A percentile compares a stretch with the other conserved stretches of the same genome.
Conservation (phyloP, 2,888 invertebrate genomes). For the Oxystoma pomonae region DNA sequence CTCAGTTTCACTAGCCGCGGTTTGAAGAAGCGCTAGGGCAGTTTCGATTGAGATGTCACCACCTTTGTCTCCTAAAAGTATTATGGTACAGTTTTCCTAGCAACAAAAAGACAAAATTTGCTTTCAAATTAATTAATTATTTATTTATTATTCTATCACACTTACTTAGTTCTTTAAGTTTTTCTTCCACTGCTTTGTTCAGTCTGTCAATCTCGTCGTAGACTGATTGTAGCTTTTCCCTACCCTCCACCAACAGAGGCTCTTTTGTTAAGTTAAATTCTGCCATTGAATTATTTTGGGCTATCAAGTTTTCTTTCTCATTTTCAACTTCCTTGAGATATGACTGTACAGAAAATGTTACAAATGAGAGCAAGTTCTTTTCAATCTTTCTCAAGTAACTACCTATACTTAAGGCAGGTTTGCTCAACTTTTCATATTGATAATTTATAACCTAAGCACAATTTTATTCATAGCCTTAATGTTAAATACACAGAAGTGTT, state of each 20-base stretch:
- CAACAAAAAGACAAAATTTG: too few relatives aligned
- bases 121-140: not conserved
- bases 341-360: conserved; percentile 35
- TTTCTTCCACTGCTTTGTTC: conserved; percentile 67
- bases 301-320: conserved; percentile 84
- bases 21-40: conserved; percentile 81
- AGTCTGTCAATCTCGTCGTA: conserved; percentile 64
- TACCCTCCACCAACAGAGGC: conserved; percentile 73
- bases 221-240: conserved; percentile 65
- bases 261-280: conserved; percentile 87
- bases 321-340: conserved; percentile 75
- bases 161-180: conserved; percentile 75
- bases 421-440: too few relatives aligned
- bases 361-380: too few relatives aligned
- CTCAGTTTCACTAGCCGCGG: conserved; percentile 88
- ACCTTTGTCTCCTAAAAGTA: conserved; percentile 65
- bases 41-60: conserved; percentile 80
- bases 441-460: too few relatives aligned
- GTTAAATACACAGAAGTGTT: too few relatives aligned
- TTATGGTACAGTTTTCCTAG: too few relatives aligned
- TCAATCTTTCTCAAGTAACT: too few relatives aligned
- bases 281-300: conserved; percentile 84
- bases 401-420: too few relatives aligned
- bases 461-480: too few relatives aligned
- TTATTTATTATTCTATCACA: conserved; percentile 22